Percentiles rank a stretch among this genome's conserved stretches.
These are phyloP conservation scores for Alcedo quadribrachys DNA, from an alignment of 2,797 vertebrate genomes.

Conservation along the genomic window DNA sequence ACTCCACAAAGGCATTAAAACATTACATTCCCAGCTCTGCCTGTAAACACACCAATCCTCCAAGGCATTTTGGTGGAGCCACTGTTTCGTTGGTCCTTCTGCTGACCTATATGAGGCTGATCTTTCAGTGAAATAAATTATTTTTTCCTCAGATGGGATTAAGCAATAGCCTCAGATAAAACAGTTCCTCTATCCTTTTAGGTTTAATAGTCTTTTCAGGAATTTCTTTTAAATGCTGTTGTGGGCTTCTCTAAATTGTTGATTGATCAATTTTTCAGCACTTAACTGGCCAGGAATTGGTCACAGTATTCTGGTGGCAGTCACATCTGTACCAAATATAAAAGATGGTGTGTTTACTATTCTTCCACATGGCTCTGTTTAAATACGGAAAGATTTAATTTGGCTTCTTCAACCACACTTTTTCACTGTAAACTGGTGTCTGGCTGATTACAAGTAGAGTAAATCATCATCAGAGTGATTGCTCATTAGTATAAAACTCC, in stretches of 20 bases:
- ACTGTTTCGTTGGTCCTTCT: neutral
- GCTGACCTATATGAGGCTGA: neutral
- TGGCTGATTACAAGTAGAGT: neutral
- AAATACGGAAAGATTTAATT: neutral
- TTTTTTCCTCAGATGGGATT: neutral
- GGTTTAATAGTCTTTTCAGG: neutral
- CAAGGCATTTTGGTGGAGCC: neutral
- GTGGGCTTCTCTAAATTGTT: neutral
- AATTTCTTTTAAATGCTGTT: neutral
- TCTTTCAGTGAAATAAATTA: neutral
- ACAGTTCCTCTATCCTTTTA: neutral
- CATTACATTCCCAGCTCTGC: neutral
- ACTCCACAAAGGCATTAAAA: neutral
- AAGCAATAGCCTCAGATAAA: neutral
- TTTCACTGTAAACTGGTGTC: neutral
- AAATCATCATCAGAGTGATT: neutral
- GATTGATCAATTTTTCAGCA: neutral
- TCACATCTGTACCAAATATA: neutral
- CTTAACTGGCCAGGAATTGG: neutral
- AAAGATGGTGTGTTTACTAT: neutral
- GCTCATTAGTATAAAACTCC: neutral
- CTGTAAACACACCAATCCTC: neutral
- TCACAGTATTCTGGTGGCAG: neutral
- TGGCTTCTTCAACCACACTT: neutral
- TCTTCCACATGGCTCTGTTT: neutral